Evolutionary conservation across 2,888 invertebrate genomes (phyloP), one percentile per base, ranked within the genome.

Genomic region (Troides helena): DNA sequence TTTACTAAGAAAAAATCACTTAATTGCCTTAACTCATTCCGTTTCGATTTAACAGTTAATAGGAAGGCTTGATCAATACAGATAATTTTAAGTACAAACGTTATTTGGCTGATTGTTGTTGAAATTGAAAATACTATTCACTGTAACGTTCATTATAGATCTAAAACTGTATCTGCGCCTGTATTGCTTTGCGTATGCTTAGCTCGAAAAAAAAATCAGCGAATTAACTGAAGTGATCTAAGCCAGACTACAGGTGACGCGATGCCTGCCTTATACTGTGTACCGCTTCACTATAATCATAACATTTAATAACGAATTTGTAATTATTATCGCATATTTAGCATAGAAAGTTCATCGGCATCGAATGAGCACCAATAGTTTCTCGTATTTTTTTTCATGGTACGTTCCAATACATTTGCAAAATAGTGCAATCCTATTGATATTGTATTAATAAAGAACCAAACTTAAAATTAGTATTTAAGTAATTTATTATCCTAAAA

Each of bases 401-500:
- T 89, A 90, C 81, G 87, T 88, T 89, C 85, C 89, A 88, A 84
- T 86, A 88, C 89, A 81, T 87, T 87, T 85, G 89, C 91, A 90
- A 88, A 86, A 92, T 91, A 92, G 90, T 88, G 89, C 89, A 87
- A 92, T 92, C 92, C 91, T 91, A 91, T 87, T 88, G 89, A 92
- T 92, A 92, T 92, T 92, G 92, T 92, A 92, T 91, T 91, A 91
- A 92, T 92, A 92, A 93, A 93, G 93, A 93, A 93, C 93, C 93
- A 93, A 93, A 92, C 88, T 90, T 90, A 88, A 88, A 90, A 85
- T 90, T 93, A 93, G 93, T 85, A 88, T 89, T 89, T 92, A 92
- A 92, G 92, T 93, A 93, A 93, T 93, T 93, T 92, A 93, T 92
- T 93, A 92, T 92, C 93, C 92, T 92, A 91, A 91, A 92, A 90